Evolutionary conservation across 1,140 invertebrate genomes (phyloP), one percentile per base, ranked within the genome.

Genomic region (Scaptomyza montana): DNA sequence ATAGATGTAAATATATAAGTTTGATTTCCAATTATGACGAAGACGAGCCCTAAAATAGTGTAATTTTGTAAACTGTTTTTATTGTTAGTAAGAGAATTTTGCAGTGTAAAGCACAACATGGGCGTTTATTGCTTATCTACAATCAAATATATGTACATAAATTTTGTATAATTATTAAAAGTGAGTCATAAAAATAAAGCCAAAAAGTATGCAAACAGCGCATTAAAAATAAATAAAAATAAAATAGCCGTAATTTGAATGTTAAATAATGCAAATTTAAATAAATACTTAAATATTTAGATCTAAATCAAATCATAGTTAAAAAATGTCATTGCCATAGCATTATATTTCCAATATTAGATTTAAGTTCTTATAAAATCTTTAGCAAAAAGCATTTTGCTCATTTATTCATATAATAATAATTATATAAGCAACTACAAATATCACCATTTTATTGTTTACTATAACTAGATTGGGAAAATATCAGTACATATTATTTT

Each of bases 381-480:
- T 25, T 25, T 25, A 25, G 21, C 21, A 33, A 51, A 69, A 69
- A 74, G 66, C 50, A 41, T 25, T 57, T 43, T 50, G 28, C 53
- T 47, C 19, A 56, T 74, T 63, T 41, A 61, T 74, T 65, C 28
- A 65, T 78, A 54, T 68, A 62, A 36, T 60, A 51, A 56, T 64
- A 73, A 6, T 49, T 57, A 33, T 54, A 70, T 73, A 65, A 76
- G 80, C 74, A 77, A 72, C 74, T 86, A 80, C 78, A 77, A 81
- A 86, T 86, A 86, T 86, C 81, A 86, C 81, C 81, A 87, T 78
- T 87, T 87, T 78, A 86, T 81, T 87, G 82, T 87, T 76, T 46
- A 51, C 62, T 87, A 86, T 47, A 82, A 56, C 81, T 81, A 87
- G 74, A 69, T 61, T 87, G 82, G 81, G 71, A 81, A 87, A 87